A percentile compares a stretch with the other conserved stretches of the same genome.
Conservation (phyloP, 2,113 vertebrate genomes). For the Gopherus evgoodei region DNA sequence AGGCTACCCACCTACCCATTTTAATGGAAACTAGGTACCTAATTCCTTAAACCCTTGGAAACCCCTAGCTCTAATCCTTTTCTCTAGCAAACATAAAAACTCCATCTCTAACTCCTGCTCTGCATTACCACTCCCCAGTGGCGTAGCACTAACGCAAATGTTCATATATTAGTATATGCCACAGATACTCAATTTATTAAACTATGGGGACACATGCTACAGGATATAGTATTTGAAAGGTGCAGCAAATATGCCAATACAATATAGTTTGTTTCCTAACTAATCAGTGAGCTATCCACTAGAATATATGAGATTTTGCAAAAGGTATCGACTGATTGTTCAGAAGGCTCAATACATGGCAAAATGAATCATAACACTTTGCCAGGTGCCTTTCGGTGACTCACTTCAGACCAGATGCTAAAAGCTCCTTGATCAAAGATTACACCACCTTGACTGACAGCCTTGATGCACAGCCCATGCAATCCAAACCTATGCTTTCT, state of each 20-base stretch:
- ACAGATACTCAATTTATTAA: neutral
- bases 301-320: neutral
- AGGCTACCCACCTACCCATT: neutral
- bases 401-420: neutral
- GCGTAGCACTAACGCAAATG: neutral
- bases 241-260: neutral
- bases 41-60: neutral
- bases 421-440: slow-evolving; percentile 40
- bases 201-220: neutral
- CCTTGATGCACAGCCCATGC: slow-evolving; percentile 38
- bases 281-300: neutral
- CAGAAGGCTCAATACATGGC: slow-evolving; percentile 41
- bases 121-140: neutral
- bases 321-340: slow-evolving; percentile 1
- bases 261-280: neutral
- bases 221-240: neutral
- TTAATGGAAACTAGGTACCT: neutral
- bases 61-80: neutral
- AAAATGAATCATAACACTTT: slow-evolving; percentile 40
- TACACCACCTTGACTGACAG: slow-evolving; percentile 25
- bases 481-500: slow-evolving; percentile 14
- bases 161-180: neutral
- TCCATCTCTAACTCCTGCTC: neutral
- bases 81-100: neutral
- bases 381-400: neutral